Percentiles rank a stretch among this genome's conserved stretches.
These are phyloP conservation scores for Gisinianus flammeolus DNA, from an alignment of 2,888 invertebrate genomes.

Conservation along the genomic window DNA sequence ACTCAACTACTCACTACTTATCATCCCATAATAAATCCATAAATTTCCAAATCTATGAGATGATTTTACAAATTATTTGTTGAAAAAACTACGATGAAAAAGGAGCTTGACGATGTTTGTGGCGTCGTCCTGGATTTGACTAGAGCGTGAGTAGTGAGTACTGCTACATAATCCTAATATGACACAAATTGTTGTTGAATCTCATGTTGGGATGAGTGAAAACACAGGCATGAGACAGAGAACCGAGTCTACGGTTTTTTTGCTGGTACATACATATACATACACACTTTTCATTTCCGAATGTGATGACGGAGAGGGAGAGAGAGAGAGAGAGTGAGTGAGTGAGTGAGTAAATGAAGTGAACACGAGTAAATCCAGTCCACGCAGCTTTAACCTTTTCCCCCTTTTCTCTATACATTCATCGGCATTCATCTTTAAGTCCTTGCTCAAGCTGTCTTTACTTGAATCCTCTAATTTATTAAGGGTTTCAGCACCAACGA, in stretches of 20 bases:
- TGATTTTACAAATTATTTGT: no score
- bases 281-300: background rate
- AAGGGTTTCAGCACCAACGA: background rate
- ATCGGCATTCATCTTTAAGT: no score
- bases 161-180: background rate
- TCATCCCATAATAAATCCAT: no score
- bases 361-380: no score
- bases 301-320: conserved; percentile 1
- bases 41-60: no score
- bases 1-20: no score
- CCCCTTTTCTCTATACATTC: no score
- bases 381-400: no score
- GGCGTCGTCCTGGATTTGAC: conserved; percentile 8
- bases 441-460: background rate
- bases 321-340: no score
- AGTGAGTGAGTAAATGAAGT: background rate
- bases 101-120: no score
- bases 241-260: background rate
- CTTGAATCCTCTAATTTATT: background rate
- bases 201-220: background rate
- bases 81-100: no score
- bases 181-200: conserved; percentile 18
- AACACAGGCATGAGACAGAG: background rate
- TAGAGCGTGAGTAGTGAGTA: background rate
- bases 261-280: background rate